A percentile compares a stretch with the other conserved stretches of the same genome.
These are phyloP conservation scores for Junonia oenone DNA, from an alignment of 2,888 invertebrate genomes.

Conservation along the genomic window DNA sequence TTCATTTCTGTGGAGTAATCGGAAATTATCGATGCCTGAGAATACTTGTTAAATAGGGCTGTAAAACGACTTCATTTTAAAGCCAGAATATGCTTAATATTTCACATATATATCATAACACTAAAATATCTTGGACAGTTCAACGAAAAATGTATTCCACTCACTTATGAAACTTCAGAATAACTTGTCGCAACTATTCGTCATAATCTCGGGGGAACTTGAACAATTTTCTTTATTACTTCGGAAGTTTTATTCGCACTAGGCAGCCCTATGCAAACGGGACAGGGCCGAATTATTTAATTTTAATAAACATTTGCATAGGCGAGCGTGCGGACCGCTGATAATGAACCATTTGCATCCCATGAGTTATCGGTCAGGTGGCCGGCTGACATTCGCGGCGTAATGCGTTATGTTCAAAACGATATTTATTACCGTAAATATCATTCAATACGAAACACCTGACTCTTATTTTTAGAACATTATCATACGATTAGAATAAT, in stretches of 20 bases:
- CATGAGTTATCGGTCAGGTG: slow-evolving; percentile 63
- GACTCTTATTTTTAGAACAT: not conserved
- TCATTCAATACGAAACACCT: not conserved
- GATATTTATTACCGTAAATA: slow-evolving; percentile 16
- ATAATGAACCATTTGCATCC: slow-evolving; percentile 69
- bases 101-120: not conserved
- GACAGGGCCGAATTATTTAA: slow-evolving; percentile 60
- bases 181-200: not conserved
- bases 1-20: slow-evolving; percentile 14
- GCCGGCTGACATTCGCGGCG: slow-evolving; percentile 32
- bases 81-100: not conserved
- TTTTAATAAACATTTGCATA: slow-evolving; percentile 75
- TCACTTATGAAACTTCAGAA: not conserved
- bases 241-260: not conserved
- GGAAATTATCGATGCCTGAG: slow-evolving; percentile 3
- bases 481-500: not conserved
- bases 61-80: not conserved
- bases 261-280: slow-evolving; percentile 17
- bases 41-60: slow-evolving; percentile 4
- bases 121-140: not conserved
- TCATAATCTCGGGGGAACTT: not conserved
- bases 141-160: not conserved
- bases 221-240: not conserved
- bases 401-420: slow-evolving; percentile 17
- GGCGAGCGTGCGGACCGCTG: slow-evolving; percentile 51